Base-by-base conservation (phyloP, 2,113 vertebrate genomes). In the Manacus vitellinus region DNA sequence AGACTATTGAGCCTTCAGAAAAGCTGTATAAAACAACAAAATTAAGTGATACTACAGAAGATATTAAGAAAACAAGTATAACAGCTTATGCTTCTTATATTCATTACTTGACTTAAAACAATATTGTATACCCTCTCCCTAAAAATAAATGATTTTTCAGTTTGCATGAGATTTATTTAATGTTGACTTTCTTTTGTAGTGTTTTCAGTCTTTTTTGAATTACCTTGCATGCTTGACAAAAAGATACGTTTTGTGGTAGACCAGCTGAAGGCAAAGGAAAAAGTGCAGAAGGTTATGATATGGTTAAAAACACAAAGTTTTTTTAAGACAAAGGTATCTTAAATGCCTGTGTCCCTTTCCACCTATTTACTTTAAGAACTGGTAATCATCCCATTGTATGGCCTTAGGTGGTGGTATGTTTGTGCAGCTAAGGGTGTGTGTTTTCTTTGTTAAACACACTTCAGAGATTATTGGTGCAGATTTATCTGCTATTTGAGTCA, bases 381-480 rank as follows among this genome's bases (percentile, higher is more conserved):
- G 66, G 52, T 95, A 84, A 66, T 88, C 72, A 68, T 95, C 81
- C 51, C 30, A 22, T 28, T 59, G 52, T 58, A 41, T 85, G 75
- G 55, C 93, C 63, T 77, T 46, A 90, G 93, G 83, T 37, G 75
- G 82, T 80, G 65, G 1, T 87, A 28, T 95, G 90, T 96, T 96
- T 96, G 88, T 75, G 46, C 55, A 92, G 79, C 61, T 90, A 67
- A 71, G 92, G 82, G 92, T 12, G 85, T 94, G 84, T 82, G 23
- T 85, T 85, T 74, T 83, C 72, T 92, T 88, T 80, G 72, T 92
- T 82, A 86, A 94, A 83, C 22, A 71, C 1, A 23, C 55, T 75
- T 88, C 37, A 74, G 67, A 85, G 41, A 78, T 68, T 41, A 61
- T 75, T 85, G 59, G 51, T 73, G 35, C 23, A 0, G 68, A 12